These are phyloP conservation scores for Sebastes wilsoni DNA, from an alignment of 2,797 vertebrate species.

Conservation along the genomic window DNA sequence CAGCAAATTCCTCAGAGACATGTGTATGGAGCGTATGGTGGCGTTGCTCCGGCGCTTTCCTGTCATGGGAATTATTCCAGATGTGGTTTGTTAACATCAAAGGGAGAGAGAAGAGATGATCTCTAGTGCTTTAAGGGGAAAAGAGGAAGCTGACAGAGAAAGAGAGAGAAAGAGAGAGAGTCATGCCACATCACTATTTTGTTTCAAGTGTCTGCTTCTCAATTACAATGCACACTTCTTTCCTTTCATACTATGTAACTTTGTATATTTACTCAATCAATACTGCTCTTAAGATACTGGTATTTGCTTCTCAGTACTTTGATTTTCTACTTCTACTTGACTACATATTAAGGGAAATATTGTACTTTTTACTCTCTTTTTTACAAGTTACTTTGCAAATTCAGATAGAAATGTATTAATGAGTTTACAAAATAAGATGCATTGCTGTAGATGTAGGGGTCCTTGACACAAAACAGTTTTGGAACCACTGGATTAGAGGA, in stretches of 20 bases:
- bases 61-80: conserved; percentile 65
- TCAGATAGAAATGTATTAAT: background rate
- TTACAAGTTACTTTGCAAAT: background rate
- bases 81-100: conserved; percentile 69
- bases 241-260: background rate
- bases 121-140: conserved; percentile 12
- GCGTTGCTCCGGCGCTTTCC: conserved; percentile 8
- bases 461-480: no score
- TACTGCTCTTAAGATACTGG: background rate
- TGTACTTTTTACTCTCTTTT: no score
- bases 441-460: background rate
- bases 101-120: conserved; percentile 44
- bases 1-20: conserved; percentile 56
- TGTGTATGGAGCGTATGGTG: background rate
- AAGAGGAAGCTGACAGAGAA: background rate
- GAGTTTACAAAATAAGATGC: background rate
- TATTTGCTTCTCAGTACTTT: background rate
- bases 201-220: background rate
- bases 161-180: background rate
- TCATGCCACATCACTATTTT: background rate
- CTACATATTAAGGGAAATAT: background rate
- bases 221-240: background rate
- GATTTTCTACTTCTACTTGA: background rate
- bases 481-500: no score
- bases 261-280: background rate